Evolutionary conservation across 2,888 invertebrate species (phyloP), one percentile per base, ranked within the genome.

Genomic region (Phasia obesa): DNA sequence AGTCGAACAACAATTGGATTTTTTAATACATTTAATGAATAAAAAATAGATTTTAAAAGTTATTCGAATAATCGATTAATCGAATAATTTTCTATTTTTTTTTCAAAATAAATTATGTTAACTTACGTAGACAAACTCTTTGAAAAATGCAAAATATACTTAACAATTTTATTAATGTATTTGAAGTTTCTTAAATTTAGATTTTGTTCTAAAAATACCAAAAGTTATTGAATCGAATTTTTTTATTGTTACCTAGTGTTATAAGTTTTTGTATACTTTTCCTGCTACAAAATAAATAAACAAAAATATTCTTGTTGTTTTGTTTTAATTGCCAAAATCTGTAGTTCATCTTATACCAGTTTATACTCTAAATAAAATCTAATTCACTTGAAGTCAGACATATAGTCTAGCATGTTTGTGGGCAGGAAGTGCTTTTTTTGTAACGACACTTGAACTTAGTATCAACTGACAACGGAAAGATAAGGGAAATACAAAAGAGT

Each of bases 281-380:
- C 4, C 2, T 35, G 35, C 9, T 4, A 49, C 31, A 35, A 23
- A n/a, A 9, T 1, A 51, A 53, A 15, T n/a, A 57, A 44, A 27
- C 11, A 19, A 44, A 19, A 27, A n/a, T n/a, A n/a, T n/a, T n/a
- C n/a, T n/a, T 47, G 44, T 62, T 44, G 31, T 47, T 65, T 1
- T 47, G 13, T 47, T n/a, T n/a, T 57, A 59, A 70, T 70, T 70
- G 47, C 47, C 31, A 57, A 57, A 60, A 60, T 67, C 59, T 67
- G 76, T 59, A 15, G 42, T 44, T 64, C 19, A 62, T 62, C 73
- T 55, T 15, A 21, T 31, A 44, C 23, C 23, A 74, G 2, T 25
- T 55, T 27, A 4, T 27, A 27, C 3, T 11, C 13, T 0, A 27
- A 53, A 42, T 19, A 51, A 31, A 59, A 13, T 47, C 17, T 25